phyloP scores from a whole-genome alignment of 1,140 invertebrate species.

The Pentalonia nigronervosa region DNA sequence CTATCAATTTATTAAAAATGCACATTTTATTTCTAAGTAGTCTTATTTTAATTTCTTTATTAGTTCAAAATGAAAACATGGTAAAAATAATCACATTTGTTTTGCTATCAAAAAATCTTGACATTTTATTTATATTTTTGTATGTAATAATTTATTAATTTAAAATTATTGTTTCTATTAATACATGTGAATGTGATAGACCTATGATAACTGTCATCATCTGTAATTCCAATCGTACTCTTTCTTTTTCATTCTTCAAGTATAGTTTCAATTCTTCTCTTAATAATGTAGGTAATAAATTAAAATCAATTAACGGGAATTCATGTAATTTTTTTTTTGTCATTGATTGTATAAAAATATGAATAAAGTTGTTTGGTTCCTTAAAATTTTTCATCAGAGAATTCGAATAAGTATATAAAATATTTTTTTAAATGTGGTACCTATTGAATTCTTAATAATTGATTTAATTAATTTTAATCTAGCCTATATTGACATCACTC shows the following conservation, averaged over 20 bases:
- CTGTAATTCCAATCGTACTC: too few species aligned
- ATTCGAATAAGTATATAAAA: not conserved
- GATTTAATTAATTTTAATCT: not conserved
- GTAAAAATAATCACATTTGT: not conserved
- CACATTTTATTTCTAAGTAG: not conserved
- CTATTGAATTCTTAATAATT: not conserved
- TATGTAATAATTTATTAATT: too few species aligned
- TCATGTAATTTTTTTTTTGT: not conserved
- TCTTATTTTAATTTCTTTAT: not conserved
- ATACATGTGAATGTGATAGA: not conserved
- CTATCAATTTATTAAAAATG: not conserved
- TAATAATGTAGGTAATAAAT: not conserved
- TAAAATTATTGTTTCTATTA: not conserved
- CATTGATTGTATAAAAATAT: not conserved
- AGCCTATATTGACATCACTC: constrained; percentile 46
- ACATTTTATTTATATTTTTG: too few species aligned
- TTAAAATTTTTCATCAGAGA: not conserved
- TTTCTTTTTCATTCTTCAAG: not conserved
- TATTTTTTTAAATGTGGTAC: not conserved
- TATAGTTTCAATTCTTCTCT: not conserved
- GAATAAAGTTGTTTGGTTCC: not conserved
- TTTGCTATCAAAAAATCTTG: not conserved
- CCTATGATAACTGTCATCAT: too few species aligned
- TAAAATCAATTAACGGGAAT: not conserved
- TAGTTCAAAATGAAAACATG: not conserved